phyloP scores from a whole-genome alignment of 2,113 vertebrate species.

The Ciconia stormi region DNA sequence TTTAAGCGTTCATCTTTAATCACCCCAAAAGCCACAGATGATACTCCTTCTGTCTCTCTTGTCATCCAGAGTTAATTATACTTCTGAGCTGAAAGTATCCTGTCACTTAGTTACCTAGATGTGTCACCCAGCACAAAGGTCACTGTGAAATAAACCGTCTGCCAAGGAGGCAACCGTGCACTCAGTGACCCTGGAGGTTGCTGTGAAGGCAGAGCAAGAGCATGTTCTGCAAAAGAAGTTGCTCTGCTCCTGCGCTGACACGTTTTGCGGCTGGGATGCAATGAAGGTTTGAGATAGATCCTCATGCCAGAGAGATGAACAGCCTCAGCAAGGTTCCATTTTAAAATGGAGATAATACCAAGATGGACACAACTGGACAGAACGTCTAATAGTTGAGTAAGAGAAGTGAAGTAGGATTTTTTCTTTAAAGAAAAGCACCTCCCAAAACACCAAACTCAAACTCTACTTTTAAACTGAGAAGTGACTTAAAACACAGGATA shows the following conservation, averaged over 20 bases:
- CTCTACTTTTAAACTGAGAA: not conserved
- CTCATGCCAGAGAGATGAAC: not conserved
- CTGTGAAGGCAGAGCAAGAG: not conserved
- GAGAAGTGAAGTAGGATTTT: not conserved
- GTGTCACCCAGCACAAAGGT: not conserved
- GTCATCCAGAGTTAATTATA: not conserved
- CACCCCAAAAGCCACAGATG: not conserved
- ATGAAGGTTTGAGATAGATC: not conserved
- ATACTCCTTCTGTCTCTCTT: not conserved
- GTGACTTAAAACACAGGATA: not conserved
- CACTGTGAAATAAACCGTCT: not conserved
- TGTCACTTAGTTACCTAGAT: not conserved
- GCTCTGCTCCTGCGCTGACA: not conserved
- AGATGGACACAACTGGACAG: not conserved
- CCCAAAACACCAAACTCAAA: not conserved
- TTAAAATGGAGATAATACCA: not conserved
- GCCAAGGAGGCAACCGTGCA: not conserved
- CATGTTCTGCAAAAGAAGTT: not conserved
- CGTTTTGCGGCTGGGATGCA: not conserved
- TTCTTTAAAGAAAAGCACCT: not conserved
- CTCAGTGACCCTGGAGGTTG: not conserved
- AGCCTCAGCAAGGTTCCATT: not conserved
- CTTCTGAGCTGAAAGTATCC: not conserved
- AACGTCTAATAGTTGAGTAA: accelerated
- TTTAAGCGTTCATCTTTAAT: not conserved